Percentiles rank a stretch among this genome's conserved stretches.
Conservation (phyloP, 2,888 invertebrate species). For the Stegana nigrithorax region DNA sequence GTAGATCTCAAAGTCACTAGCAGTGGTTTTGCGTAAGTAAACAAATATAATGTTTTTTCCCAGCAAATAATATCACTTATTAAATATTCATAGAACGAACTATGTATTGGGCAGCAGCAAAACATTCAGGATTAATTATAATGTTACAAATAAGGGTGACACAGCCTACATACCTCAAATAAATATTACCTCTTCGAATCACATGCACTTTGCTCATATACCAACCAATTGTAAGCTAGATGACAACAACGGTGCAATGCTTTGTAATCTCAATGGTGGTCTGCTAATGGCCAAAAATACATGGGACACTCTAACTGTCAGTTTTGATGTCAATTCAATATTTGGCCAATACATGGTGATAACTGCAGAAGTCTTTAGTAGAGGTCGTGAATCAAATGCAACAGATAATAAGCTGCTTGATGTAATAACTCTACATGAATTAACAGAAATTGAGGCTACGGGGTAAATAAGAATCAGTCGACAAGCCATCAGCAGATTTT, state of each 20-base stretch:
- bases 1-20: constrained; percentile 64
- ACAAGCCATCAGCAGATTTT: no score
- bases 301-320: constrained; percentile 54
- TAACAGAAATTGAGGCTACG: constrained; percentile 65
- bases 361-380: constrained; percentile 65
- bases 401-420: constrained; percentile 56
- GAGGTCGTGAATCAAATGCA: constrained; percentile 61
- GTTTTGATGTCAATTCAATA: constrained; percentile 64
- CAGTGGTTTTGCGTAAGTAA: constrained; percentile 49
- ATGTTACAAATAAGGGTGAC: constrained; percentile 69
- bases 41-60: no score
- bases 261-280: constrained; percentile 48
- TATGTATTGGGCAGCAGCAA: constrained; percentile 64
- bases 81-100: no score
- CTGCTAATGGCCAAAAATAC: constrained; percentile 58
- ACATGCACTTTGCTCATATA: constrained; percentile 62
- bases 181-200: constrained; percentile 68
- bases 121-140: constrained; percentile 61
- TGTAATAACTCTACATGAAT: constrained; percentile 57
- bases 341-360: constrained; percentile 57
- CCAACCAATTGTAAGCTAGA: constrained; percentile 62
- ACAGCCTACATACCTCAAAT: constrained; percentile 70
- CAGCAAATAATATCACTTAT: no score
- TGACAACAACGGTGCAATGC: constrained; percentile 48
- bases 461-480: constrained; percentile 58